phyloP scores from a whole-genome alignment of 2,113 vertebrate genomes.

The Ailuropoda melanoleuca region DNA sequence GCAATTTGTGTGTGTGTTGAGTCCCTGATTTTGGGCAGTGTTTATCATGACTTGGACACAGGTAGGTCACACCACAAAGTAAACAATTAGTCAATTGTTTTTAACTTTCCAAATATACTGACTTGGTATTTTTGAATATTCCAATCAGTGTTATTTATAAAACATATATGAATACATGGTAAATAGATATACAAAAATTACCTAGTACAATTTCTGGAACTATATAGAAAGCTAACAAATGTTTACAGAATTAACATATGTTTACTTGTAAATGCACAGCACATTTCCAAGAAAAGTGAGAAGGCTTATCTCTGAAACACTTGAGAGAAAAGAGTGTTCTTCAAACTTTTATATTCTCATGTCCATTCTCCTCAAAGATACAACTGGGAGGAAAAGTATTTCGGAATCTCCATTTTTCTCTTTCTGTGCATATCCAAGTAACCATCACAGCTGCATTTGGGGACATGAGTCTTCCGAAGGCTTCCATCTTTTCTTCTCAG shows the following conservation, averaged over 20 bases:
- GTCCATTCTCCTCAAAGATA: background rate
- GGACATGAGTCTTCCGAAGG: accelerated
- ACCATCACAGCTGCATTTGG: background rate
- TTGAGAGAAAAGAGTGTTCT: background rate
- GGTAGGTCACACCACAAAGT: background rate
- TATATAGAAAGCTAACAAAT: background rate
- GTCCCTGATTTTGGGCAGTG: background rate
- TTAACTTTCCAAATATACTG: background rate
- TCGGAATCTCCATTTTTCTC: background rate
- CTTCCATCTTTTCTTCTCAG: background rate
- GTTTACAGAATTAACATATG: background rate
- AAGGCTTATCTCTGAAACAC: background rate
- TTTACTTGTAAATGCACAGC: background rate
- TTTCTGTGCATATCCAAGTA: accelerated
- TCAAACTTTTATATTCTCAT: background rate
- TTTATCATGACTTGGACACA: background rate
- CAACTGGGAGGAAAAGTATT: background rate
- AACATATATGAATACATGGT: background rate
- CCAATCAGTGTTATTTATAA: background rate
- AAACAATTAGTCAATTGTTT: background rate
- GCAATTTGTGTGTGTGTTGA: background rate
- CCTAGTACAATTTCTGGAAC: background rate
- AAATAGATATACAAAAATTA: background rate
- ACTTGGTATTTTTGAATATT: background rate
- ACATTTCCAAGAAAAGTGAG: background rate